These are phyloP conservation scores for Xiphophorus birchmanni DNA, from an alignment of 2,797 vertebrate species.

Conservation along the genomic window DNA sequence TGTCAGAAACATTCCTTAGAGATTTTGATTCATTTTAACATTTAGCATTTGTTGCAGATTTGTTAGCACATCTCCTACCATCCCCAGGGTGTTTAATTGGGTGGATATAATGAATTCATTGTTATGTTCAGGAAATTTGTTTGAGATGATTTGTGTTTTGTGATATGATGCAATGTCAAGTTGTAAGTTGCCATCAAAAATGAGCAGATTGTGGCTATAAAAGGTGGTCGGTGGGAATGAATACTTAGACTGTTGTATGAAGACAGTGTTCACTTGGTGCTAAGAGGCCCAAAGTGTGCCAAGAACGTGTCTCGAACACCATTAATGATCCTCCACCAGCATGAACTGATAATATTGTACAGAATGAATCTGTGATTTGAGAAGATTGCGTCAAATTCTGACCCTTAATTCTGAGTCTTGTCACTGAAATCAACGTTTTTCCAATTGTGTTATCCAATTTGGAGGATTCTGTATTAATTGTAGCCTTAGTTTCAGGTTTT, in stretches of 20 bases:
- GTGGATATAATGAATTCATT: not conserved
- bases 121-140: not conserved
- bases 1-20: not conserved
- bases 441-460: not conserved
- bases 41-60: not conserved
- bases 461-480: not conserved
- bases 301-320: no score
- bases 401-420: not conserved
- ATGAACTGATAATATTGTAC: not conserved
- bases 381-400: not conserved
- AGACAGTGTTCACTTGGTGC: not conserved
- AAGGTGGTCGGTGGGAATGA: not conserved
- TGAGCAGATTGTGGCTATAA: not conserved
- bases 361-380: not conserved
- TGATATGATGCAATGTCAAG: not conserved
- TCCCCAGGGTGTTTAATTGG: not conserved
- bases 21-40: not conserved
- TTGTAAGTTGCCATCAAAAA: not conserved
- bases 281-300: no score
- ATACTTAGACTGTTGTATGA: not conserved
- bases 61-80: not conserved
- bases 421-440: not conserved
- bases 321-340: not conserved
- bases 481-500: not conserved
- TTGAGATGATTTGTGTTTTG: no score